These are phyloP conservation scores for Vidua macroura DNA, from an alignment of 2,113 vertebrate species.

Conservation along the genomic window DNA sequence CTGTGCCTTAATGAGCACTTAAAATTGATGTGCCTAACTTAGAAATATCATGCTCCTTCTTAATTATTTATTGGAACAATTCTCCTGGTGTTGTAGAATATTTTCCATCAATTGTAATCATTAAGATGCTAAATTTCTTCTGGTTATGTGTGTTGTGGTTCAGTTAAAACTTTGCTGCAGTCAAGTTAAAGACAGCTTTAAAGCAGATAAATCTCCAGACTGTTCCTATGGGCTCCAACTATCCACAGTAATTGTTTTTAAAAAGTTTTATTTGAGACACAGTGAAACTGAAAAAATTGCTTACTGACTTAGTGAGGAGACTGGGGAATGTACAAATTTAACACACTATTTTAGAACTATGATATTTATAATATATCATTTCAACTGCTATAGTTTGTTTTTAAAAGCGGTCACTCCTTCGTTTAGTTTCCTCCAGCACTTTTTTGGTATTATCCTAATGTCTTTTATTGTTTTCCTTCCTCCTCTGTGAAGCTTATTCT, in stretches of 20 bases:
- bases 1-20: background rate
- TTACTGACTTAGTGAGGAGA: background rate
- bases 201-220: background rate
- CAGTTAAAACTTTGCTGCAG: background rate
- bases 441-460: background rate
- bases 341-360: background rate
- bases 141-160: background rate
- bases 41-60: background rate
- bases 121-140: background rate
- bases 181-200: background rate
- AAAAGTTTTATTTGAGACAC: background rate
- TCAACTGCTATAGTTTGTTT: background rate
- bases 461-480: background rate
- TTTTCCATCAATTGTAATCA: background rate
- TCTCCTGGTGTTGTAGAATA: background rate
- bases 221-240: background rate
- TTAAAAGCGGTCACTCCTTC: background rate
- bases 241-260: background rate
- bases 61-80: background rate
- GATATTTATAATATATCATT: background rate
- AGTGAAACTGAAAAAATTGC: background rate
- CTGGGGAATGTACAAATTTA: background rate
- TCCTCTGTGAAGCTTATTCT: slow-evolving; percentile 80
- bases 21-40: background rate
- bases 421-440: background rate